Percentiles rank a stretch among this genome's conserved stretches.
phyloP scores from a whole-genome alignment of 2,113 vertebrate species.

The Cyanoderma ruficeps region DNA sequence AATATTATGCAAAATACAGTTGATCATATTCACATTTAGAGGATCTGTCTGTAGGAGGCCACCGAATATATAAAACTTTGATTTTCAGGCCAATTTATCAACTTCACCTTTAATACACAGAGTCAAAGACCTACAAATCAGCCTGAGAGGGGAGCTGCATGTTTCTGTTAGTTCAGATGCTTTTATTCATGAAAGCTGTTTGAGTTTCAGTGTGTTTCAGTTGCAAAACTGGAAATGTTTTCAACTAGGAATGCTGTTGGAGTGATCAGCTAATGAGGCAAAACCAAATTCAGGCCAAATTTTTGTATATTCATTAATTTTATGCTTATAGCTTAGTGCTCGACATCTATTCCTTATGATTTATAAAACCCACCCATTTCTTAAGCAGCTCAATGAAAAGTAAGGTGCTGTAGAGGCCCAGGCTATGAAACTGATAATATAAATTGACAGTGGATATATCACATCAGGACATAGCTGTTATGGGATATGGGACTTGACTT shows the following conservation, averaged over 20 bases:
- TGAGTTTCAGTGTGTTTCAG: not conserved
- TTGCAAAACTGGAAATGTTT: not conserved
- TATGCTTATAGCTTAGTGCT: not conserved
- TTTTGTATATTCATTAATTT: slow-evolving; percentile 18
- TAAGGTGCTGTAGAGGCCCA: not conserved
- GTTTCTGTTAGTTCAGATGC: not conserved
- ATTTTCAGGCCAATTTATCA: not conserved
- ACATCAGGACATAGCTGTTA: not conserved
- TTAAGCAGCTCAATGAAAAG: not conserved
- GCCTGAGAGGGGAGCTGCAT: not conserved
- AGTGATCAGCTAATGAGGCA: not conserved
- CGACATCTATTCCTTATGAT: not conserved
- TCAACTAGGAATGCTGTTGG: not conserved
- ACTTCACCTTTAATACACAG: not conserved
- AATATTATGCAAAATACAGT: not conserved
- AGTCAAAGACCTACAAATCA: not conserved
- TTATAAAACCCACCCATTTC: not conserved
- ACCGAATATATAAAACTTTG: not conserved
- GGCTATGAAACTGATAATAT: not conserved
- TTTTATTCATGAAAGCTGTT: not conserved
- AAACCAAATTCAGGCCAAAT: not conserved
- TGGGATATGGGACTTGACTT: not conserved
- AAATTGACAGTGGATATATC: not conserved
- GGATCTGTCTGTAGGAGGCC: not conserved
- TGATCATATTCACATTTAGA: not conserved